Evolutionary conservation across 2,113 vertebrate species (phyloP).

Genomic region (Scortum barcoo): DNA sequence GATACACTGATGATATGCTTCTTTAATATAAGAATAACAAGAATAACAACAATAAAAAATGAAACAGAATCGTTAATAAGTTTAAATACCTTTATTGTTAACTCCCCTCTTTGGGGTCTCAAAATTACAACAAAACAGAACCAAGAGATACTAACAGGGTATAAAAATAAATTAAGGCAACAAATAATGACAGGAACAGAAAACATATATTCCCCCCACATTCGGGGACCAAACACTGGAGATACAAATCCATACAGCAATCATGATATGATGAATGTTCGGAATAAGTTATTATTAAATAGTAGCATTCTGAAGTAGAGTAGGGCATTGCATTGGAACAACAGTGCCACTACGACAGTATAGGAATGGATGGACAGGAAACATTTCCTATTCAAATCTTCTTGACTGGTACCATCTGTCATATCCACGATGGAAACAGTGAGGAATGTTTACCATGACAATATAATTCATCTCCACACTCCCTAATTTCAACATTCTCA

Average conservation of each 20-base stretch:
- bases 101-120: background rate
- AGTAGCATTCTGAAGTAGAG: slow-evolving; percentile 23
- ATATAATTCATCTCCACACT: background rate
- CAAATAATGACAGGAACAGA: slow-evolving; percentile 41
- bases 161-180: slow-evolving; percentile 82
- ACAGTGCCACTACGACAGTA: background rate
- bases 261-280: background rate
- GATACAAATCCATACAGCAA: background rate
- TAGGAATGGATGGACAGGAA: background rate
- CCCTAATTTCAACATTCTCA: background rate
- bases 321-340: background rate
- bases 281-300: slow-evolving; percentile 75
- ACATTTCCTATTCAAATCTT: background rate
- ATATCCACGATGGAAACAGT: background rate
- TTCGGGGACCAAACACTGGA: background rate
- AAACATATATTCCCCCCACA: slow-evolving; percentile 19
- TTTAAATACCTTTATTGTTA: slow-evolving; percentile 68
- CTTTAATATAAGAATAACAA: background rate
- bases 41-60: slow-evolving; percentile 11
- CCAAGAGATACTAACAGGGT: slow-evolving; percentile 40
- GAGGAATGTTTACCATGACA: slow-evolving; percentile 4
- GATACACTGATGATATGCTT: no score
- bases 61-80: background rate
- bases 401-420: background rate
- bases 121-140: slow-evolving; percentile 54